Conservation (phyloP, 2,888 invertebrate genomes). For the Salpingus planirostris region DNA sequence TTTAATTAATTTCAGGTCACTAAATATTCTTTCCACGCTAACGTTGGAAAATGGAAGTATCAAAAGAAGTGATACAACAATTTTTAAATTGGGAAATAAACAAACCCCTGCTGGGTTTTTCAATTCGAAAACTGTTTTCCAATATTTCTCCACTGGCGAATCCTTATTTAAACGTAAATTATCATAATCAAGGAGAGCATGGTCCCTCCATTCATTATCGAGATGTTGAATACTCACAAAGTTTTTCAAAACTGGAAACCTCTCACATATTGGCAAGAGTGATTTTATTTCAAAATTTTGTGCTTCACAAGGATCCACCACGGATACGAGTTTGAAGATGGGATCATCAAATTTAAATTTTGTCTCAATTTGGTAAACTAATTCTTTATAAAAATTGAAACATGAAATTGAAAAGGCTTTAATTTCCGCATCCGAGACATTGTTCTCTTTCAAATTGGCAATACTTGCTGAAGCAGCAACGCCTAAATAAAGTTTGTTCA, state of each 20-base stretch:
- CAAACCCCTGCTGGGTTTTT: slow-evolving; percentile 8
- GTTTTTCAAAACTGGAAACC: slow-evolving; percentile 14
- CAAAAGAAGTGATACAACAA: slow-evolving; percentile 11
- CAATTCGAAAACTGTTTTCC: slow-evolving; percentile 8
- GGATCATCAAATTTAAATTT: not conserved
- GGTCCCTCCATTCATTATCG: slow-evolving; percentile 17
- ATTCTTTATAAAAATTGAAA: not conserved
- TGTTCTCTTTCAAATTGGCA: not conserved
- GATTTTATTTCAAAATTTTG: slow-evolving; percentile 1
- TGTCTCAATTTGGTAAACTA: not conserved
- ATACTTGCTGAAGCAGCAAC: not conserved
- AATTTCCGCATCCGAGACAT: not conserved
- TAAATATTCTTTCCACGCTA: slow-evolving; percentile 21
- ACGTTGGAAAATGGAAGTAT: slow-evolving; percentile 9
- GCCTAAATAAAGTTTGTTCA: not conserved
- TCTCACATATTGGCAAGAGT: slow-evolving; percentile 5
- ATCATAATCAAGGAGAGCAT: slow-evolving; percentile 12
- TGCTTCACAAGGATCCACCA: not conserved
- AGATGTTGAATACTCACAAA: slow-evolving; percentile 9
- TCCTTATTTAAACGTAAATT: slow-evolving; percentile 1
- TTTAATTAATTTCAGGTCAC: slow-evolving; percentile 18
- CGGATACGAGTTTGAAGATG: not conserved
- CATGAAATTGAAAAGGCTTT: not conserved
- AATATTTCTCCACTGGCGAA: slow-evolving; percentile 7
- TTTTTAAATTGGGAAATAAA: slow-evolving; percentile 10